Base-by-base conservation (phyloP, 2,797 vertebrate genomes). In the Botia kubotai region DNA sequence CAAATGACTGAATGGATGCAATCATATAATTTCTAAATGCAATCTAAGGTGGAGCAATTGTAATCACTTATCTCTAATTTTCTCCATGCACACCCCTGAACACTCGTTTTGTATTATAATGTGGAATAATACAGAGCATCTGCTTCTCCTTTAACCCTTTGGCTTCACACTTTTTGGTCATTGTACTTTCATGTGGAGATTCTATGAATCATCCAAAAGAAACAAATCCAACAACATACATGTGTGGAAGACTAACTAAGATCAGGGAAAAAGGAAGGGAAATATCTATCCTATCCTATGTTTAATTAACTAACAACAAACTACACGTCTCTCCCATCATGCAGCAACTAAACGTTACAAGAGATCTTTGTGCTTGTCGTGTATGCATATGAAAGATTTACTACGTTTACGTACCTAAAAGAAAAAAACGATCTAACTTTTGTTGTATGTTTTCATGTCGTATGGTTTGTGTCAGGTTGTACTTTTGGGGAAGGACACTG, bases 201-300 rank as follows among this genome's bases (percentile, higher is more conserved):
- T 71, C 52, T 29, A 73, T 36, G 10, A 72, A 71, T 75, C 50
- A 76, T 72, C 70, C 74, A n/a, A 71, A 79, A 83, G 79, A 86
- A 82, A 79, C 33, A 33, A 33, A 33, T 33, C 33, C 33, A 3
- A 33, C 33, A 33, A 83, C 80, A 72, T 74, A 36, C 65, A 65
- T 60, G 26, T 73, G 76, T 55, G 77, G 75, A 78, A 62, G 72
- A 84, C 80, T 86, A 84, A 85, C 86, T 84, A 84, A 81, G 68
- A 72, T 21, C 68, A 72, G 17, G 72, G 74, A 77, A 76, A 78
- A 63, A 52, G 6, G 23, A 79, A 26, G 63, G 36, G 67, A 82
- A 33, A 33, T 33, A 33, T 33, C 33, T 33, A 26, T 46, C 46
- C 58, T 63, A 79, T 55, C 2, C 23, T 33, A 58, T 73, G 63